phyloP scores from a whole-genome alignment of 2,113 vertebrate species.

The Amblyornis subalaris region DNA sequence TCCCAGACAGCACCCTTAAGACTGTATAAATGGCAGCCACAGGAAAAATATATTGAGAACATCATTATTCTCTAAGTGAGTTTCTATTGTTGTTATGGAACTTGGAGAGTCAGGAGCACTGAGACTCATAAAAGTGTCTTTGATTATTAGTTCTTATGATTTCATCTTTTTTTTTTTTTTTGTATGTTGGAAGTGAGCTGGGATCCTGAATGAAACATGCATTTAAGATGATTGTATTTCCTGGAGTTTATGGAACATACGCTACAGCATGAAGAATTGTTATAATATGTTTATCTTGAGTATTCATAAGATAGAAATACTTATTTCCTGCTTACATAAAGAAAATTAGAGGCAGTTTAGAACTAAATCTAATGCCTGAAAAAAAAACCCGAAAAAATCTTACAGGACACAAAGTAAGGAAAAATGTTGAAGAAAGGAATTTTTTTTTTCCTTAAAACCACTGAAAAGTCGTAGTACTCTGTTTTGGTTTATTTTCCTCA shows the following conservation, averaged over 20 bases:
- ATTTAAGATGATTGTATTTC: neutral
- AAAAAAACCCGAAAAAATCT: neutral
- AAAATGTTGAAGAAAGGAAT: neutral
- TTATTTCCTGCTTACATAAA: neutral
- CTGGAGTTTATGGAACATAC: neutral
- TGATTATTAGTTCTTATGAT: constrained; percentile 39
- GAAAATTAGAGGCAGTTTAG: neutral
- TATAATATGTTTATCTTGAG: neutral
- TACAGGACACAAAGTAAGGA: neutral
- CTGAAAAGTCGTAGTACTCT: neutral
- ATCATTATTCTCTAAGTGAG: constrained; percentile 22
- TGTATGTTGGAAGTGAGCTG: neutral
- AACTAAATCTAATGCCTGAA: neutral
- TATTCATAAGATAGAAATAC: neutral
- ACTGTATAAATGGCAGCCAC: constrained; percentile 9
- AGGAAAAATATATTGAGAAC: constrained; percentile 3
- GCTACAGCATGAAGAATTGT: neutral
- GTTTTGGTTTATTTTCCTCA: fast-evolving
- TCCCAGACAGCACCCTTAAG: constrained; percentile 40
- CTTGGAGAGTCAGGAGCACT: constrained; percentile 5
- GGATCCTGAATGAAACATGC: neutral
- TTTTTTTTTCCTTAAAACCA: neutral
- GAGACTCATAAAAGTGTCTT: constrained; percentile 40
- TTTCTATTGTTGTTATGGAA: constrained; percentile 33
- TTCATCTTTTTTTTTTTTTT: neutral